Base-by-base conservation (phyloP, 2,797 vertebrate genomes). In the Argyrosomus regius region DNA sequence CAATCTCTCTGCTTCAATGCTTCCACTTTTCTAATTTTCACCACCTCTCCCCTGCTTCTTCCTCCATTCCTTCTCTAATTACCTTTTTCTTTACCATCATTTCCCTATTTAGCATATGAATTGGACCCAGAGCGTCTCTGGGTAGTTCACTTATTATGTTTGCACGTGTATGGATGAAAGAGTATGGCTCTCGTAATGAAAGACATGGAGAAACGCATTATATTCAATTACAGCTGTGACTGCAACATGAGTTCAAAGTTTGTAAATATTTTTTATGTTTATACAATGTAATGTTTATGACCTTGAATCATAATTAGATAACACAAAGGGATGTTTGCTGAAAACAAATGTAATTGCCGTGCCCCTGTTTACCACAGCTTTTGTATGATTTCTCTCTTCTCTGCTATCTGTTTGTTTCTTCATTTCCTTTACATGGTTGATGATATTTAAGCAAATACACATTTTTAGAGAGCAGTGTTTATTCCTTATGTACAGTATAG, bases 81-180 rank as follows among this genome's bases (percentile, higher is more conserved):
- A 88, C 78, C 82, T 78, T 83, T 83, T 88, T 81, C 71, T 80
- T 84, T 77, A 68, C 83, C 78, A 64, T 83, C 80, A 78, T 82
- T 87, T 87, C 66, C 81, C 82, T 80, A 46, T 75, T 92, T 92
- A 84, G 81, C 88, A 84, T 88, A 88, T 91, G 76, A 92, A 87
- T 88, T 84, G 78, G 67, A 75, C 68, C 58, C 61, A 18, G 62
- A 72, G 69, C 13, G 6, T 80, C 70, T 58, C 60, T 52, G 53
- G 79, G 69, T 79, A 48, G 80, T 72, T 85, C 58, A 41, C 73
- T 88, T 88, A 82, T 88, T 88, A 78, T 78, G 66, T 88, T 83
- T 86, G 73, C 46, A 73, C 8, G 12, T 72, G 69, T 62, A 12
- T 22, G 60, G 49, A 83, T 83, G 74, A 87, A 82, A 85, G 71